These are phyloP conservation scores for Sebastes alutus DNA, from an alignment of 2,797 vertebrate species.

Conservation along the genomic window DNA sequence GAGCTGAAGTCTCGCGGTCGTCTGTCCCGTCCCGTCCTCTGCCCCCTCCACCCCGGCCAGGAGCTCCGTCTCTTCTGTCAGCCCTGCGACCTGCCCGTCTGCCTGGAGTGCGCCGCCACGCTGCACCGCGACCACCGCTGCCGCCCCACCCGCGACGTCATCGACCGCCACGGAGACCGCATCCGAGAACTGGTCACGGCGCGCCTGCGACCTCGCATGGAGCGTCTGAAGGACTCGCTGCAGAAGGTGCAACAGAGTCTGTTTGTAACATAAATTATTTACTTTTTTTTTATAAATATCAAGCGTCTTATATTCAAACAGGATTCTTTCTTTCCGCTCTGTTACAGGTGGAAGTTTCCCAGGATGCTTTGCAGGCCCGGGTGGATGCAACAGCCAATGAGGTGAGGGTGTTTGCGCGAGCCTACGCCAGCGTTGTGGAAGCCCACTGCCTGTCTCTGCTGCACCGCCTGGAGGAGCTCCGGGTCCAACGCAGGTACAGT, in stretches of 20 bases:
- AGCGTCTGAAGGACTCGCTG: slow-evolving; percentile 80
- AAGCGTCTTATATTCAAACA: too few relatives aligned
- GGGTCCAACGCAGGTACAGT: slow-evolving; percentile 76
- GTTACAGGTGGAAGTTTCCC: slow-evolving; percentile 71
- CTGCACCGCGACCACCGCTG: slow-evolving; percentile 87
- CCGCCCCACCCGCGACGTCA: slow-evolving; percentile 74
- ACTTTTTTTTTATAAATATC: too few relatives aligned
- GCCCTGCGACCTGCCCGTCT: slow-evolving; percentile 87
- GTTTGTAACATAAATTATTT: too few relatives aligned
- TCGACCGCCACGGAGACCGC: slow-evolving; percentile 82
- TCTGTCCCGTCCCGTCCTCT: slow-evolving; percentile 83
- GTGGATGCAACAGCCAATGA: slow-evolving; percentile 78
- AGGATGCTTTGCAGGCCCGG: slow-evolving; percentile 66
- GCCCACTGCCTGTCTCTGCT: slow-evolving; percentile 87
- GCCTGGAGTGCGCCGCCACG: slow-evolving; percentile 85
- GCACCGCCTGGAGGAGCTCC: slow-evolving; percentile 85
- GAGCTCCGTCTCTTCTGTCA: slow-evolving; percentile 91
- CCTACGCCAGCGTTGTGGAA: slow-evolving; percentile 86
- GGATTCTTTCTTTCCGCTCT: not conserved
- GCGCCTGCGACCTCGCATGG: slow-evolving; percentile 80
- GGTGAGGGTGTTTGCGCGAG: slow-evolving; percentile 81
- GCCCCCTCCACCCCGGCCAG: slow-evolving; percentile 86
- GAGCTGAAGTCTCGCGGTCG: slow-evolving; percentile 81
- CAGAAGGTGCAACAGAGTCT: slow-evolving; percentile 51
- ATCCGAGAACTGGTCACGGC: slow-evolving; percentile 83